phyloP scores from a whole-genome alignment of 2,113 vertebrate genomes.

The Antechinus flavipes region DNA sequence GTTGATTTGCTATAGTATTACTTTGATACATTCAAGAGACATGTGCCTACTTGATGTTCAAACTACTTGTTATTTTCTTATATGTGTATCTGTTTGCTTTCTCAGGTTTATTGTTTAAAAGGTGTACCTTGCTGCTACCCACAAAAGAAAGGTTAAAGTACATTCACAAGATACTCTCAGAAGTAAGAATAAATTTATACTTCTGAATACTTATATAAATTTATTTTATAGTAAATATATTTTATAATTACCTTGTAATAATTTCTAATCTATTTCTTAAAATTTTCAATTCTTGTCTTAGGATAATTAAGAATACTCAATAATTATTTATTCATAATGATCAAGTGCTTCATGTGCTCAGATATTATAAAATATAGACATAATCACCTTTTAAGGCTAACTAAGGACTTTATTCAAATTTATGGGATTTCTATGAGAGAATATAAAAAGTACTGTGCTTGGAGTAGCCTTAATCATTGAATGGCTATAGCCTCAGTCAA shows the following conservation, averaged over 20 bases:
- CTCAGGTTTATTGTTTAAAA: conserved; percentile 92
- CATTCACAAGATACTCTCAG: conserved; percentile 85
- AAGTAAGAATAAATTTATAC: conserved; percentile 83
- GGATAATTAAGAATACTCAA: conserved; percentile 6
- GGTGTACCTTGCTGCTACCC: conserved; percentile 91
- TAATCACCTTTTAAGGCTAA: conserved; percentile 45
- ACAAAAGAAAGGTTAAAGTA: conserved; percentile 93
- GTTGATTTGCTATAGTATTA: not conserved
- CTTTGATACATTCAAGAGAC: not conserved
- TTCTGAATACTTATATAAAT: conserved; percentile 52
- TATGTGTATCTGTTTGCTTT: conserved; percentile 48
- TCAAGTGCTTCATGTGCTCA: conserved; percentile 46
- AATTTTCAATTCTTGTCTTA: conserved; percentile 21
- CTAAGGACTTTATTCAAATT: conserved; percentile 30
- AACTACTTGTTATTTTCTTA: not conserved
- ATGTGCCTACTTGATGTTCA: conserved; percentile 10
- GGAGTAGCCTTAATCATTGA: not conserved
- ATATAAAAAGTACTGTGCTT: conserved; percentile 41
- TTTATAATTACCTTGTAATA: not conserved
- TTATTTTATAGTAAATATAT: conserved; percentile 52
- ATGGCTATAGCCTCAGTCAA: no score
- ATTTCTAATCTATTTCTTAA: conserved; percentile 11
- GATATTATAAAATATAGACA: conserved; percentile 45
- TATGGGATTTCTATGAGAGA: conserved; percentile 23
- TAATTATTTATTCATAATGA: conserved; percentile 20